phyloP scores from a whole-genome alignment of 2,113 vertebrate genomes.

The Psittacula cyanocephala region DNA sequence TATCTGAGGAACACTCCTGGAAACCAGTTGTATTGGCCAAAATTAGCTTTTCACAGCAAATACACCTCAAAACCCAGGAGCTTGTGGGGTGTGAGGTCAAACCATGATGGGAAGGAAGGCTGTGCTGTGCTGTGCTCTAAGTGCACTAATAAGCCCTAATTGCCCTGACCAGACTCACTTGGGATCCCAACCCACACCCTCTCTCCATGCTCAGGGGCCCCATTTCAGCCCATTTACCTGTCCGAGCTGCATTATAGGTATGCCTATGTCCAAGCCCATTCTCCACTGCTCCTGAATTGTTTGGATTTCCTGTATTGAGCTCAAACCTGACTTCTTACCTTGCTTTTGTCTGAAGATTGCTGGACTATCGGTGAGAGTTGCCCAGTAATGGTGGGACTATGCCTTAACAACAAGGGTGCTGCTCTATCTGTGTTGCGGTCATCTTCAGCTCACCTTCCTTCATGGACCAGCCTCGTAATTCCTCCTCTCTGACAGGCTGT shows the following conservation, averaged over 20 bases:
- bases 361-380: neutral
- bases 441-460: neutral
- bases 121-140: neutral
- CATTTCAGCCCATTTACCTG: neutral
- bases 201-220: neutral
- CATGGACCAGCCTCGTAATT: fast-evolving
- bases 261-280: neutral
- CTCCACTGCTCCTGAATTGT: neutral
- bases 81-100: neutral
- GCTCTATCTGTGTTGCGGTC: neutral
- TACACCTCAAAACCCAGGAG: neutral
- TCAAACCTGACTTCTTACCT: neutral
- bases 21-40: neutral
- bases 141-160: neutral
- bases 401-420: neutral
- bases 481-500: neutral
- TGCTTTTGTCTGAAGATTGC: neutral
- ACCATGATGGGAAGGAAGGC: neutral
- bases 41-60: neutral
- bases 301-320: neutral
- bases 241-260: neutral
- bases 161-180: neutral
- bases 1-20: neutral
- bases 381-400: neutral
- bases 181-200: neutral